Evolutionary conservation across 2,113 vertebrate genomes (phyloP).

Genomic region (Brachyhypopomus gauderio): DNA sequence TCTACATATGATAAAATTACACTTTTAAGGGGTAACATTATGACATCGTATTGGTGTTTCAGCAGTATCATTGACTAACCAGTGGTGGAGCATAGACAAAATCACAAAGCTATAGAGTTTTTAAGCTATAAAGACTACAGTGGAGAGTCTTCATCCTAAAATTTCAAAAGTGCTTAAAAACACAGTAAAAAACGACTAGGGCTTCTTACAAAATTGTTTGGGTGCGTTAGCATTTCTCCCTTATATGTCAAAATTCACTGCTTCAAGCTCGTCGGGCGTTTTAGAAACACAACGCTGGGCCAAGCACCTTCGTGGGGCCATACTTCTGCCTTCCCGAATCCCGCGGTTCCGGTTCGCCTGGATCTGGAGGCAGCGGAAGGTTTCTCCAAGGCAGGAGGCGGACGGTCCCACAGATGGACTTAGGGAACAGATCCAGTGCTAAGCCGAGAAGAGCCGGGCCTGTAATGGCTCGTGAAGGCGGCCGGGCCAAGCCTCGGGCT

Average conservation of each 20-base stretch:
- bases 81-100: background rate
- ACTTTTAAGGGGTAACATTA: background rate
- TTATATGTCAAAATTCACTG: background rate
- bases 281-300: background rate
- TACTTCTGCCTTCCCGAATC: background rate
- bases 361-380: background rate
- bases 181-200: background rate
- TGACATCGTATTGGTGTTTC: background rate
- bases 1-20: background rate
- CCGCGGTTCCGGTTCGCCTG: background rate
- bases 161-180: background rate
- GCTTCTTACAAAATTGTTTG: background rate
- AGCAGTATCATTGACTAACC: slow-evolving; percentile 2
- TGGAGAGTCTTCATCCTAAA: background rate
- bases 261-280: background rate
- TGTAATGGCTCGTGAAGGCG: slow-evolving; percentile 89
- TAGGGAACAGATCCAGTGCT: slow-evolving; percentile 78
- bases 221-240: background rate
- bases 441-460: slow-evolving; percentile 74
- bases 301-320: too few relatives aligned
- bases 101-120: background rate
- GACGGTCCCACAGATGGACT: slow-evolving; percentile 71
- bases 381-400: slow-evolving; percentile 32
- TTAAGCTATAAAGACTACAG: slow-evolving; percentile 8
- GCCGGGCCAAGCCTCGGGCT: slow-evolving; percentile 83